Percentiles rank a stretch among this genome's conserved stretches.
Evolutionary conservation across 2,888 invertebrate genomes (phyloP).

Genomic region (Fragum sueziense): DNA sequence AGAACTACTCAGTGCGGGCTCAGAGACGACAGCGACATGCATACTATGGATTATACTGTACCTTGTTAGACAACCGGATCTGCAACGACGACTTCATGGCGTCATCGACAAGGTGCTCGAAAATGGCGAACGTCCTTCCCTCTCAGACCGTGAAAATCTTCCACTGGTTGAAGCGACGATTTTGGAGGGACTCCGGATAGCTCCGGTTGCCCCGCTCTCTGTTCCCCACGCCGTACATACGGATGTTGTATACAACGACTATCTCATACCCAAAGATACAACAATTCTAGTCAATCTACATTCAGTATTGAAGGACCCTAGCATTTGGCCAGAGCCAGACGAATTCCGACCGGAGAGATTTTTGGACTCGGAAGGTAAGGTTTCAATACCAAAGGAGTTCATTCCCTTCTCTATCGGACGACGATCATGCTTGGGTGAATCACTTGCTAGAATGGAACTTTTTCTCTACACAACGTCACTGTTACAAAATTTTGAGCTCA

Average conservation of each 20-base stretch:
- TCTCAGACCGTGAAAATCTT: slow-evolving; percentile 38
- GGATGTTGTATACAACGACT: slow-evolving; percentile 40
- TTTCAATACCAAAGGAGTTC: slow-evolving; percentile 42
- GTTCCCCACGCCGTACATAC: slow-evolving; percentile 51
- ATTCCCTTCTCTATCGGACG: slow-evolving; percentile 54
- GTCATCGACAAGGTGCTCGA: slow-evolving; percentile 50
- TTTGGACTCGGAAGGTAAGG: slow-evolving; percentile 21
- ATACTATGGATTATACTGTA: slow-evolving; percentile 57
- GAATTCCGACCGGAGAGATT: slow-evolving; percentile 53
- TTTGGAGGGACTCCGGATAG: slow-evolving; percentile 48
- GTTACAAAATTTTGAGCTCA: slow-evolving; percentile 44
- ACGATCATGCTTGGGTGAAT: slow-evolving; percentile 57
- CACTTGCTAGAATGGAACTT: slow-evolving; percentile 57
- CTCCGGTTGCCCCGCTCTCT: slow-evolving; percentile 48
- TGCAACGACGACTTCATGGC: slow-evolving; percentile 48
- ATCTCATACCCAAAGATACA: slow-evolving; percentile 48
- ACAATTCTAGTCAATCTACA: slow-evolving; percentile 49
- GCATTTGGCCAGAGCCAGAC: slow-evolving; percentile 41
- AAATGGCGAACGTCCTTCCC: slow-evolving; percentile 15
- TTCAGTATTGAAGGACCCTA: slow-evolving; percentile 47
- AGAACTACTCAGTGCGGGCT: slow-evolving; percentile 57
- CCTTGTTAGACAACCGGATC: slow-evolving; percentile 49
- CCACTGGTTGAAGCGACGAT: slow-evolving; percentile 51
- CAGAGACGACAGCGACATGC: slow-evolving; percentile 57
- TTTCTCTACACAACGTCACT: slow-evolving; percentile 53